Conservation (phyloP, 2,113 vertebrate species). For the Catharus bicknelli region DNA sequence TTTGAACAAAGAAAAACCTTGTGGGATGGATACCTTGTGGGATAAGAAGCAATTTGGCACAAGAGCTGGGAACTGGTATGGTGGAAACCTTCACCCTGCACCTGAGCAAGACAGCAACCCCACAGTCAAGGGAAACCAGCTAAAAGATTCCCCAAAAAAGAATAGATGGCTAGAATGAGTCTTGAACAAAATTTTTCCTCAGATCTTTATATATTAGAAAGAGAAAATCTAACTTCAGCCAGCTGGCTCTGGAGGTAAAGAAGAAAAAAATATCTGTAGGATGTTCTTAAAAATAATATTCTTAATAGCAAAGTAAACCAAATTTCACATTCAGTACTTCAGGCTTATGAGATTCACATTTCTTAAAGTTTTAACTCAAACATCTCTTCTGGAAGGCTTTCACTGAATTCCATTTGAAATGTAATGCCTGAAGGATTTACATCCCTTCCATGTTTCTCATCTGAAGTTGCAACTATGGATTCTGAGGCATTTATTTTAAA, state of each 20-base stretch:
- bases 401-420: neutral
- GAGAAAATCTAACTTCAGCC: neutral
- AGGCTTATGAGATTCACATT: neutral
- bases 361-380: conserved; percentile 16
- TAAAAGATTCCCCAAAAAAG: neutral
- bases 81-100: neutral
- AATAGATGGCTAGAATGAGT: neutral
- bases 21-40: neutral
- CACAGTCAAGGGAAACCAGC: neutral
- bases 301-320: neutral
- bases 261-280: neutral
- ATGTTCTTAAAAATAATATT: neutral
- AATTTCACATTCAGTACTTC: neutral
- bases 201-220: neutral
- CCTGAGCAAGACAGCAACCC: neutral
- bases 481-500: neutral
- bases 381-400: neutral
- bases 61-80: neutral
- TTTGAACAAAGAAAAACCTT: neutral
- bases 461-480: neutral
- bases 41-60: neutral
- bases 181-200: neutral
- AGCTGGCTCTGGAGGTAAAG: neutral
- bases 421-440: neutral
- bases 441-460: neutral